Percentiles rank a stretch among this genome's conserved stretches.
phyloP scores from a whole-genome alignment of 1,140 invertebrate species.

The Hyposmocoma kahamanoa region DNA sequence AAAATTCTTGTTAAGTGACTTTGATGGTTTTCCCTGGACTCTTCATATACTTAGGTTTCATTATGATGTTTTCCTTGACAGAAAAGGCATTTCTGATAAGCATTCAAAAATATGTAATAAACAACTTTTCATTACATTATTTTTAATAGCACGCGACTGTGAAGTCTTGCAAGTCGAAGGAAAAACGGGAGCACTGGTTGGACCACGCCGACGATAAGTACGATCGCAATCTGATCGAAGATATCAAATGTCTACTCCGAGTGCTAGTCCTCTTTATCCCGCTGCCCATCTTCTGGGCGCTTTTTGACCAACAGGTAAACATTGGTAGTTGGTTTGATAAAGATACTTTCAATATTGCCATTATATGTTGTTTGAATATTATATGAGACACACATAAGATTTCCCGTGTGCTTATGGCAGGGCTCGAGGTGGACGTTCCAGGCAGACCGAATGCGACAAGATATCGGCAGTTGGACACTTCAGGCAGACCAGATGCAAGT shows the following conservation, averaged over 20 bases:
- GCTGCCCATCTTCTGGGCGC: conserved; percentile 88
- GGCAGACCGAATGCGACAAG: conserved; percentile 82
- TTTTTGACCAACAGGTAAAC: conserved; percentile 83
- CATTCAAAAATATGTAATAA: too few relatives aligned
- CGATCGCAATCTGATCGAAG: conserved; percentile 77
- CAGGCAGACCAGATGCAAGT: conserved; percentile 89
- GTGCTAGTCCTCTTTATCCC: conserved; percentile 85
- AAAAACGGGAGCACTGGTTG: conserved; percentile 83
- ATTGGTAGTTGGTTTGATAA: too few relatives aligned
- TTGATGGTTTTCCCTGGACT: too few relatives aligned
- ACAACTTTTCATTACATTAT: conserved; percentile 18
- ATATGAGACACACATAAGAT: too few relatives aligned
- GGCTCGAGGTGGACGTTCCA: conserved; percentile 75
- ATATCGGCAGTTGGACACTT: conserved; percentile 75
- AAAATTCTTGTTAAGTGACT: too few relatives aligned
- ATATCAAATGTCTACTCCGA: conserved; percentile 79
- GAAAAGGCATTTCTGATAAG: too few relatives aligned
- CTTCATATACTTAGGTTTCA: too few relatives aligned
- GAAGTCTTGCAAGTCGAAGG: conserved; percentile 64
- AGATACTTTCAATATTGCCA: too few relatives aligned
- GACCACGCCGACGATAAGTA: conserved; percentile 86
- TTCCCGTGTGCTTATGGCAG: too few relatives aligned
- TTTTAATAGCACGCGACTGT: conserved; percentile 57
- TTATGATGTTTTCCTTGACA: too few relatives aligned
- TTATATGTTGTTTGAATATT: too few relatives aligned